A percentile compares a stretch with the other conserved stretches of the same genome.
Conservation (phyloP, 2,797 vertebrate genomes). For the Halcyon leucocephala region DNA sequence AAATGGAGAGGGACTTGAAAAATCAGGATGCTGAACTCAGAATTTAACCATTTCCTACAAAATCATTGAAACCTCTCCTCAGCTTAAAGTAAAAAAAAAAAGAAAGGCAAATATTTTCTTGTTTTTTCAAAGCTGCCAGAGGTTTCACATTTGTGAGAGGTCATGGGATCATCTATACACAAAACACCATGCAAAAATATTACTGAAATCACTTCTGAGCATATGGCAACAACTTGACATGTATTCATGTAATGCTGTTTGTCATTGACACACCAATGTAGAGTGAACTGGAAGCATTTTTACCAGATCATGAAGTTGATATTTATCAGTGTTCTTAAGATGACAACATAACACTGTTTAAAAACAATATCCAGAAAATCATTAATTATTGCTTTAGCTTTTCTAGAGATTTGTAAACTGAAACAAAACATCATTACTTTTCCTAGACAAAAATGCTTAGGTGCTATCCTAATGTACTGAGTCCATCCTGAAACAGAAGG, state of each 20-base stretch:
- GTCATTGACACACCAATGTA: not conserved
- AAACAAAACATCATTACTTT: not conserved
- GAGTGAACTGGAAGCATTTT: not conserved
- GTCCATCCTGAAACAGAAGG: not conserved
- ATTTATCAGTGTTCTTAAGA: not conserved
- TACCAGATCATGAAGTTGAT: not conserved
- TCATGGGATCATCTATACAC: not conserved
- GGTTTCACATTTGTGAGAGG: not conserved
- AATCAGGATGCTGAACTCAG: not conserved
- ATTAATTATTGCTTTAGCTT: not conserved
- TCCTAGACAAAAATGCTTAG: not conserved
- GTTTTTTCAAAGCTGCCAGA: not conserved
- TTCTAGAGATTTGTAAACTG: not conserved
- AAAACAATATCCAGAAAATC: not conserved
- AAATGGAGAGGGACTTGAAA: not conserved
- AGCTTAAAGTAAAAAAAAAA: not conserved
- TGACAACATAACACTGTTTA: not conserved
- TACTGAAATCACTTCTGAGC: not conserved
- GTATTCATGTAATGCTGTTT: not conserved
- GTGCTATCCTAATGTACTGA: not conserved
- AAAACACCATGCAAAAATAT: not conserved
- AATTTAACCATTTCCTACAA: not conserved
- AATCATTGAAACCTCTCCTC: not conserved
- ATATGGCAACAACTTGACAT: not conserved
- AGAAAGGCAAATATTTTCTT: not conserved